Evolutionary conservation across 2,113 vertebrate species (phyloP), one percentile per base, ranked within the genome.

Genomic region (Menura novaehollandiae): DNA sequence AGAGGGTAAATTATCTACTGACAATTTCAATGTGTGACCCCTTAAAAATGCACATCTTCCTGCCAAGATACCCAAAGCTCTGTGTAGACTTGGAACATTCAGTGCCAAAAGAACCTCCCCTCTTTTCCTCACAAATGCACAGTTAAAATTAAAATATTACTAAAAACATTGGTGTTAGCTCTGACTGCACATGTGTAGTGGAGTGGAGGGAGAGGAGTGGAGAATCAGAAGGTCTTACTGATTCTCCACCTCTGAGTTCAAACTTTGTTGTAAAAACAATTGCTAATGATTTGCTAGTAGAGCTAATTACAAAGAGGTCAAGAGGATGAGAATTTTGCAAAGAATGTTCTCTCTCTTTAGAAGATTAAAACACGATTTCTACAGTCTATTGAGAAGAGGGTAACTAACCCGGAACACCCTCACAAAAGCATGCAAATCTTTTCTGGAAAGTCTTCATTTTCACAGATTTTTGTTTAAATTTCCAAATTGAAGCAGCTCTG

Each of bases 31-130:
- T 89, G 64, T 90, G 92, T 84, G 92, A 94, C 93, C 72, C 78
- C 60, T 95, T 82, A 95, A 77, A 97, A 96, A 94, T 92, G 92
- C 75, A 72, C 35, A 22, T 91, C 35, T 80, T 73, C 63, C 92
- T 94, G 92, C 92, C 96, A 95, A 94, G 64, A 75, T 56, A 88
- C 30, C 68, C 75, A 83, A 59, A 83, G 71, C 16, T 59, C 67
- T 90, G 63, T 15, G 0, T 74, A 80, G 72, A 71, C 37, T 82
- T 59, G 35, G 33, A 91, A 77, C 82, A 68, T 44, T 59, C 72
- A 32, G 33, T 86, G 88, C 82, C 85, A 88, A 43, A 88, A 85
- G 51, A 85, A 66, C 49, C 23, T 94, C 75, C 60, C 62, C 16
- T 73, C 43, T 62, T 94, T 82, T 68, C 51, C 18, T 90, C 56